Conservation (phyloP, 1,140 invertebrate genomes). For the Aphaenogaster rudis region DNA sequence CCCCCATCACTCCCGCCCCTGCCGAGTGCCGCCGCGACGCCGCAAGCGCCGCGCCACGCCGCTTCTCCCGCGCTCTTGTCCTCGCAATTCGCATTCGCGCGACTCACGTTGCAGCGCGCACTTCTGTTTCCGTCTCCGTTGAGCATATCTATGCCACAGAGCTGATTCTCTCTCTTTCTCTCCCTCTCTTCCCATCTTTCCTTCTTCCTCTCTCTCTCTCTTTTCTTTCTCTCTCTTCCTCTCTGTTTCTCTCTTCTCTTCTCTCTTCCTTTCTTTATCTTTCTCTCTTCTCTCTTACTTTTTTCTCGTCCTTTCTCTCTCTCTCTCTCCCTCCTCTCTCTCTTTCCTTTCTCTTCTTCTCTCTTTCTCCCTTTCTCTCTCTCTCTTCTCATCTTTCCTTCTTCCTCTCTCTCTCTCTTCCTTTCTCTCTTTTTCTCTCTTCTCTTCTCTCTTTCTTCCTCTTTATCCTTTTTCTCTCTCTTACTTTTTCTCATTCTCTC, state of each 20-base stretch:
- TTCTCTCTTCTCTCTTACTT: no score
- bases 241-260: no score
- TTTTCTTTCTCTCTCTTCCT: background rate
- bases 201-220: background rate
- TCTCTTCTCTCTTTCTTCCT: background rate
- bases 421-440: background rate
- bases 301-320: no score
- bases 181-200: background rate
- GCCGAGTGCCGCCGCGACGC: background rate
- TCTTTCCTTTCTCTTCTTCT: no score
- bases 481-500: background rate
- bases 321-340: no score
- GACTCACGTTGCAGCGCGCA: conserved; percentile 14
- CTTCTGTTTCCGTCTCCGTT: background rate
- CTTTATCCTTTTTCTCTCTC: background rate
- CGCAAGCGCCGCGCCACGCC: background rate
- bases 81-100: conserved; percentile 23
- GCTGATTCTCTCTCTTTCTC: background rate
- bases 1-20: conserved; percentile 17
- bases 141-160: background rate
- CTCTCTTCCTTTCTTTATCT: no score
- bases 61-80: conserved; percentile 47
- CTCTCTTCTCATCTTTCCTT: no score
- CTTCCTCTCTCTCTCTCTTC: no score
- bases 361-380: no score